These are phyloP conservation scores for Thysanoteuthis rhombus DNA, from an alignment of 2,888 invertebrate genomes.

Conservation along the genomic window DNA sequence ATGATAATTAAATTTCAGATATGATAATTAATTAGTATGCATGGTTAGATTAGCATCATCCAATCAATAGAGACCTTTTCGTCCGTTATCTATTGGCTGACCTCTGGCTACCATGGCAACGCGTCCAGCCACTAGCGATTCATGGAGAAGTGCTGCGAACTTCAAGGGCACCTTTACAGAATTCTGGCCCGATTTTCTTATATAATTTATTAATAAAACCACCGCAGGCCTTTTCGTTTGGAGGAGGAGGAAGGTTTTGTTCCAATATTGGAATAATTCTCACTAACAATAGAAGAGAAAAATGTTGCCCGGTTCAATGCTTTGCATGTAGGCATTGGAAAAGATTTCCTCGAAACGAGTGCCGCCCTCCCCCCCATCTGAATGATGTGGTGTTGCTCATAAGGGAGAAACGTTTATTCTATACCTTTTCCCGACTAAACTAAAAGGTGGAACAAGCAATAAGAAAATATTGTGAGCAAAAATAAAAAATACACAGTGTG, in stretches of 20 bases:
- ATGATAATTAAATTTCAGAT: constrained; percentile 12
- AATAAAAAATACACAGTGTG: no score
- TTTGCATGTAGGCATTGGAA: not conserved
- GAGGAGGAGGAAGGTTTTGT: not conserved
- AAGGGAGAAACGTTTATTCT: no score
- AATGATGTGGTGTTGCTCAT: no score
- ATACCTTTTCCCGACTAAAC: no score
- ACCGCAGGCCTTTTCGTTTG: not conserved
- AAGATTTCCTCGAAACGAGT: not conserved
- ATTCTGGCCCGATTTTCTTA: not conserved
- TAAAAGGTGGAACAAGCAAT: no score
- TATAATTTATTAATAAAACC: not conserved
- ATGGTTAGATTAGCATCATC: not conserved
- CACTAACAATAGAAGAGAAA: not conserved
- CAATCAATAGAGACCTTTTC: not conserved
- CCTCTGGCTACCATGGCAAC: not conserved
- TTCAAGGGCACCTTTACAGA: not conserved
- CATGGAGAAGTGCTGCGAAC: not conserved
- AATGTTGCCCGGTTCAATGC: not conserved
- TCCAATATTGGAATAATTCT: not conserved
- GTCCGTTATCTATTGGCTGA: not conserved
- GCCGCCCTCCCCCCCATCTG: no score
- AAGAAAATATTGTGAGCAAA: no score
- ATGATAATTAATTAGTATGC: constrained; percentile 12
- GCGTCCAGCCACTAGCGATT: not conserved